Evolutionary conservation across 2,888 invertebrate genomes (phyloP).

Genomic region (Drosophila paranaensis): DNA sequence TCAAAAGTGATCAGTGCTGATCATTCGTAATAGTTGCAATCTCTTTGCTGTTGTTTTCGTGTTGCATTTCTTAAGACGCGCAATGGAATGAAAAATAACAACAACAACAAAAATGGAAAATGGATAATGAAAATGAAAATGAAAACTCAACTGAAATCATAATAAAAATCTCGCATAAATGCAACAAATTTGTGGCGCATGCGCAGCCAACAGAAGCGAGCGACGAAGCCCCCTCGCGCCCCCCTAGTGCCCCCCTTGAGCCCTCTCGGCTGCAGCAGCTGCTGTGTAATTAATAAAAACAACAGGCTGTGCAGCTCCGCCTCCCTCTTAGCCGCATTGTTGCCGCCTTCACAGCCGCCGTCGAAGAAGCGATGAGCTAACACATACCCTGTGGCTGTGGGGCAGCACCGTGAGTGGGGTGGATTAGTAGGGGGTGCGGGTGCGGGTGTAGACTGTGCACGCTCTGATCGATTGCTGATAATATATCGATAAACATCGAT

Average conservation of each 20-base stretch:
- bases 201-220: slow-evolving; percentile 71
- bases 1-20: slow-evolving; percentile 13
- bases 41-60: slow-evolving; percentile 18
- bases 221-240: slow-evolving; percentile 29
- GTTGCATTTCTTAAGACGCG: slow-evolving; percentile 46
- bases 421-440: background rate
- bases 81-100: slow-evolving; percentile 24
- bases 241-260: background rate
- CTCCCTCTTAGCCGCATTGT: slow-evolving; percentile 33
- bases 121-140: slow-evolving; percentile 38
- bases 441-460: rapidly evolving
- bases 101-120: slow-evolving; percentile 7
- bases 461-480: background rate
- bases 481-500: background rate
- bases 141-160: slow-evolving; percentile 70
- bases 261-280: slow-evolving; percentile 36
- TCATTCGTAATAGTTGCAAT: slow-evolving; percentile 52
- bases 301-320: slow-evolving; percentile 59
- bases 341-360: slow-evolving; percentile 43
- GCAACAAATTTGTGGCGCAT: slow-evolving; percentile 81
- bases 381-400: slow-evolving; percentile 23
- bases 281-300: slow-evolving; percentile 76
- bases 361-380: slow-evolving; percentile 62
- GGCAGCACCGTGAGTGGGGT: background rate
- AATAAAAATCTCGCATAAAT: slow-evolving; percentile 80